Conservation (phyloP, 1,140 invertebrate genomes). For the Drosophila ironensis region DNA sequence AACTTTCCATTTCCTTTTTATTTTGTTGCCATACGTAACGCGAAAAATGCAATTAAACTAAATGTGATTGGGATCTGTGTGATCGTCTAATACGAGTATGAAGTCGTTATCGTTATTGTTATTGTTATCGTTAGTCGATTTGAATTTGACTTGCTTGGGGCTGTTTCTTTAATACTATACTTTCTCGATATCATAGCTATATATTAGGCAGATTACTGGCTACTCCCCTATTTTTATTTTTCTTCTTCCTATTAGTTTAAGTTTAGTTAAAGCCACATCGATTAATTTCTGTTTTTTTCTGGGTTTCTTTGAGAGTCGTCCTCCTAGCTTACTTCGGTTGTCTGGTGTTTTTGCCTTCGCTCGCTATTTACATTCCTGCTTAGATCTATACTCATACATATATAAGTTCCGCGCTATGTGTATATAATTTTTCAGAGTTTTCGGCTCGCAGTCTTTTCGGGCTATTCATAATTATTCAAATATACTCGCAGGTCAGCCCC, state of each 20-base stretch:
- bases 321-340: conserved; percentile 18
- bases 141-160: conserved; percentile 65
- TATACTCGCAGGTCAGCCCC: conserved; percentile 44
- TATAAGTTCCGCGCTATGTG: conserved; percentile 47
- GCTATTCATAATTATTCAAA: conserved; percentile 67
- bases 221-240: conserved; percentile 28
- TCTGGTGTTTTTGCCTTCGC: conserved; percentile 29
- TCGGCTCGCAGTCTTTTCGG: conserved; percentile 79
- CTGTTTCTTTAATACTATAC: conserved; percentile 26
- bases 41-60: conserved; percentile 67
- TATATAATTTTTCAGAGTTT: conserved; percentile 79
- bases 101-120: conserved; percentile 38
- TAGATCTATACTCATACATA: conserved; percentile 25
- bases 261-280: conserved; percentile 79
- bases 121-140: conserved; percentile 55
- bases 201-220: conserved; percentile 43
- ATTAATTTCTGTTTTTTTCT: conserved; percentile 51
- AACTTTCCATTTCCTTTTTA: background rate
- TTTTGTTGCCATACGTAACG: conserved; percentile 20
- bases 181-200: conserved; percentile 33
- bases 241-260: too few relatives aligned
- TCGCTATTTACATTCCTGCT: conserved; percentile 28
- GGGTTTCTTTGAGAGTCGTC: conserved; percentile 45
- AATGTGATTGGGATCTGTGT: conserved; percentile 50
- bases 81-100: conserved; percentile 25